Evolutionary conservation across 2,888 invertebrate species (phyloP), one percentile per base, ranked within the genome.

Genomic region (Andrena minutula): DNA sequence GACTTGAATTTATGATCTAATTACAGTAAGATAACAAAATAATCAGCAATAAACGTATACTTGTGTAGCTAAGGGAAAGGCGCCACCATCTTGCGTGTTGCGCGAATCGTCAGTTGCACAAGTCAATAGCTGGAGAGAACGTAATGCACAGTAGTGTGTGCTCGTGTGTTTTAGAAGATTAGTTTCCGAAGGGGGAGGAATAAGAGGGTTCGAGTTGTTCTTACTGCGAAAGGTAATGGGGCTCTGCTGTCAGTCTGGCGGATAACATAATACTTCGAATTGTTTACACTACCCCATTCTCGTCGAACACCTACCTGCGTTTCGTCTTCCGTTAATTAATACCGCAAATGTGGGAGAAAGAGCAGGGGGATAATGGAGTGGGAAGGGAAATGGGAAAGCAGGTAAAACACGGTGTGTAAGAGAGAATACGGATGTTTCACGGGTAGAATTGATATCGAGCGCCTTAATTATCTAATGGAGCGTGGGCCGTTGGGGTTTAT

Each of bases 261-360:
- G 88, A 90, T 91, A 91, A 89, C 91, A 90, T 91, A 90, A 91
- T 91, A 91, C 90, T 90, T 89, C 87, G 88, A 88, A 89, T 85
- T 91, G 90, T 91, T 91, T 91, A 89, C 90, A 89, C 85, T 89
- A 88, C 82, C 84, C 86, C 82, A 70, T 88, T 85, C 69, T 77
- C 75, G 70, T 60, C 49, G 53, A 63, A 75, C 70, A 64, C 64
- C 79, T 61, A 65, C 83, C 82, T 69, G 66, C 78, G 84, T 86
- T 86, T 84, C 89, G 85, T 82, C 86, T 88, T 88, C 86, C 87
- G 88, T 89, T 90, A 90, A 91, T 90, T 91, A 90, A 90, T 90
- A 89, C 87, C 84, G 76, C 87, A 85, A 91, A 88, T 81, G 84
- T 71, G 51, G 76, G 73, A 82, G 77, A 76, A 75, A 71, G 63